These are phyloP conservation scores for Aphelocoma californica DNA, from an alignment of 2,797 vertebrate genomes.

Conservation along the genomic window DNA sequence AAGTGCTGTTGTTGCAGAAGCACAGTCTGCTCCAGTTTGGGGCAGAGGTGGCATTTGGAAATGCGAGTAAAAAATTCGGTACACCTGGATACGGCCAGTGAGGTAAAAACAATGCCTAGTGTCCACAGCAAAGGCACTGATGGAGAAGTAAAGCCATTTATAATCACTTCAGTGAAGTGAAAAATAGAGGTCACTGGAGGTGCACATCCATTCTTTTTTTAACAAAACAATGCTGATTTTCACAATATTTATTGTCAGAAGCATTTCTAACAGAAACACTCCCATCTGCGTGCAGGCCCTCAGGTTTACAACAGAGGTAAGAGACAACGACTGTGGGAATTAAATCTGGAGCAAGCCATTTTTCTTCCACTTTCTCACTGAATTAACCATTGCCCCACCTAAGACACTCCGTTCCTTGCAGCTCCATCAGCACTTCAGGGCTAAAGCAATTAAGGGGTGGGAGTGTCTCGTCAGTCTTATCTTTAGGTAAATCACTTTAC, in stretches of 20 bases:
- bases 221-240: slow-evolving; percentile 41
- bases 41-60: neutral
- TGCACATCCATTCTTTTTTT: neutral
- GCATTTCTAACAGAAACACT: neutral
- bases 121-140: neutral
- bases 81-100: neutral
- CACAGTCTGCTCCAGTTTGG: neutral
- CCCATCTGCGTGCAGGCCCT: neutral
- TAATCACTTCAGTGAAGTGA: slow-evolving; percentile 40
- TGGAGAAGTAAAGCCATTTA: slow-evolving; percentile 21
- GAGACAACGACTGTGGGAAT: neutral
- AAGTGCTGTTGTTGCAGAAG: neutral
- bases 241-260: slow-evolving; percentile 32
- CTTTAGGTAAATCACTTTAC: neutral
- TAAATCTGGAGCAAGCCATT: neutral
- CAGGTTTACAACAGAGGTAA: neutral
- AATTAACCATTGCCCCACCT: neutral
- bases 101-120: neutral
- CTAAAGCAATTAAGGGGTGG: neutral
- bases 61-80: neutral
- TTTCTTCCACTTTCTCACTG: neutral
- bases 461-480: neutral
- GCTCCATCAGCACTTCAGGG: neutral
- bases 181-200: slow-evolving; percentile 47
- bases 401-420: neutral